Conservation (phyloP, 2,797 vertebrate species). For the Philypnodon macrostomus region DNA sequence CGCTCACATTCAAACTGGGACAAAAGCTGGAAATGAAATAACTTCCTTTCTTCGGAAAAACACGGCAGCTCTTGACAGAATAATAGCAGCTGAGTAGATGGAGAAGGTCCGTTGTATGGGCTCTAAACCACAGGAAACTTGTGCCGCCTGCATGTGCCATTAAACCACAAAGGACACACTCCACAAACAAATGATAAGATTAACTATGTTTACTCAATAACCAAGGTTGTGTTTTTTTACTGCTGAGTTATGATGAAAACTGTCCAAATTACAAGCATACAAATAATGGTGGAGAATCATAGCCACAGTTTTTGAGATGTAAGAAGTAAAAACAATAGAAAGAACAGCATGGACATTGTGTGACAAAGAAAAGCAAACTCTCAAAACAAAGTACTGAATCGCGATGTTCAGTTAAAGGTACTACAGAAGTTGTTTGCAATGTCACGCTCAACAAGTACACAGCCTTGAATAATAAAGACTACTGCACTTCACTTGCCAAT, state of each 20-base stretch:
- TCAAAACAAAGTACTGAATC: too few species aligned
- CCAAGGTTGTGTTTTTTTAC: neutral
- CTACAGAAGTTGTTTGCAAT: too few species aligned
- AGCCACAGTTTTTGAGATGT: neutral
- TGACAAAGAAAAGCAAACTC: too few species aligned
- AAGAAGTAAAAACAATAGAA: neutral
- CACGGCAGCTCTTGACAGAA: constrained; percentile 91
- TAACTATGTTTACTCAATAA: constrained; percentile 3
- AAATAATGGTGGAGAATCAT: neutral
- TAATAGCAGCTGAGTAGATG: constrained; percentile 87
- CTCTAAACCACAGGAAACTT: constrained; percentile 88
- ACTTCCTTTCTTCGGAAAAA: constrained; percentile 92
- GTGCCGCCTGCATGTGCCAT: constrained; percentile 83
- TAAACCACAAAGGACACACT: constrained; percentile 76
- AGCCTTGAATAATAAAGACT: too few species aligned
- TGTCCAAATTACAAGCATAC: neutral
- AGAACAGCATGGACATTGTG: too few species aligned
- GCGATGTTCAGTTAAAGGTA: too few species aligned
- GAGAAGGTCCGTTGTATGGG: constrained; percentile 71
- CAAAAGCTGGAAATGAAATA: constrained; percentile 99
- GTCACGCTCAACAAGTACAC: too few species aligned
- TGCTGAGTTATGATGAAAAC: neutral
- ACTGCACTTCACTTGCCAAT: too few species aligned
- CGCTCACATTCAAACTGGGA: constrained; percentile 91
- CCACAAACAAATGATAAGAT: constrained; percentile 36